Evolutionary conservation across 2,113 vertebrate genomes (phyloP).

Genomic region (Piprites chloris): DNA sequence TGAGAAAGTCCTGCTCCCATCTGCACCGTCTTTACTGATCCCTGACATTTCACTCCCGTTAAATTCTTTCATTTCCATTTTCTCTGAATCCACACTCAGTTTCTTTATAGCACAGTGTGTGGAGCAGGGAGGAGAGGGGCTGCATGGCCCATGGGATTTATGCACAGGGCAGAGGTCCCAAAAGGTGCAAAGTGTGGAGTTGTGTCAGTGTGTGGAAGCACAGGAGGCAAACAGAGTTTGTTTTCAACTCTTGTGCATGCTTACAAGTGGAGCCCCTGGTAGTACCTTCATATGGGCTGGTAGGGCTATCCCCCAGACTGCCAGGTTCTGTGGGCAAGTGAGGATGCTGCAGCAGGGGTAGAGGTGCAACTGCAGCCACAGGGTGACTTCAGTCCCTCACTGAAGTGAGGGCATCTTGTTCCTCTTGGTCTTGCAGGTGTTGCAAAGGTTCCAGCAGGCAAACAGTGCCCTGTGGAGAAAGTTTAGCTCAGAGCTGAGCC

Average conservation of each 20-base stretch:
- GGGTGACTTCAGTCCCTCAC: background rate
- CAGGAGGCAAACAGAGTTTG: background rate
- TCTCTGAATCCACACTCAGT: background rate
- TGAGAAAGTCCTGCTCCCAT: background rate
- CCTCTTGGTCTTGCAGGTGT: background rate
- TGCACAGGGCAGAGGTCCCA: background rate
- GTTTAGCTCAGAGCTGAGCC: background rate
- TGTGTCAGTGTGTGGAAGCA: background rate
- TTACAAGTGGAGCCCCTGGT: background rate
- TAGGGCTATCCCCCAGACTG: background rate
- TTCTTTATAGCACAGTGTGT: background rate
- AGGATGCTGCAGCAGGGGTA: background rate
- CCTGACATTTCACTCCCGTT: background rate
- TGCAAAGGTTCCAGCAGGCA: background rate
- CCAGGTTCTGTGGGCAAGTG: background rate
- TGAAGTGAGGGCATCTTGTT: background rate
- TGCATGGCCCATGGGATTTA: background rate
- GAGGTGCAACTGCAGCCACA: background rate
- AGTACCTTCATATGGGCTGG: background rate
- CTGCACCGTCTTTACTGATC: background rate
- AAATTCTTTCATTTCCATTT: background rate
- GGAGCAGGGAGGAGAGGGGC: background rate
- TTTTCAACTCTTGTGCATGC: background rate
- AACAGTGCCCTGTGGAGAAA: background rate
- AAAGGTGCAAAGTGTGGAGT: background rate